Percentiles rank a stretch among this genome's conserved stretches.
Evolutionary conservation across 1,140 invertebrate species (phyloP).

Genomic region (Pseudoatta argentina): DNA sequence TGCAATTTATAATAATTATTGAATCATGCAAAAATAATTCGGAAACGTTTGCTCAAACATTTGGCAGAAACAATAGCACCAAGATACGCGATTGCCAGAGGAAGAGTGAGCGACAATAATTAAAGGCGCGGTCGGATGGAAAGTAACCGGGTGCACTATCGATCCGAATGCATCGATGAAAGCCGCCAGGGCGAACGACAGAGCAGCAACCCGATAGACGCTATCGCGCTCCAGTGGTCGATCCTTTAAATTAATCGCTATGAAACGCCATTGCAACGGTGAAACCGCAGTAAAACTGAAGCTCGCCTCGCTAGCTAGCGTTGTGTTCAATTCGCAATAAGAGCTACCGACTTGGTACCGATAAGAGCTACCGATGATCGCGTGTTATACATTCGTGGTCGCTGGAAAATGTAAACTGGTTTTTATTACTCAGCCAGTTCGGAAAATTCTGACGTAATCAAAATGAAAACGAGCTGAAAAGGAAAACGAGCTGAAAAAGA

Average conservation of each 20-base stretch:
- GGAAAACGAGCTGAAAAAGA: constrained; percentile 13
- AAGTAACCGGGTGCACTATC: constrained; percentile 53
- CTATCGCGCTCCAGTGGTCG: constrained; percentile 41
- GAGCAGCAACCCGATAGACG: constrained; percentile 35
- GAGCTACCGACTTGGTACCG: constrained; percentile 12
- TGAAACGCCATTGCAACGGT: constrained; percentile 37
- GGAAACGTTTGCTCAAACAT: constrained; percentile 21
- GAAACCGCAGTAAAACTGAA: constrained; percentile 61
- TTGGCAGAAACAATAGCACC: constrained; percentile 1
- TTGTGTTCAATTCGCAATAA: constrained; percentile 57
- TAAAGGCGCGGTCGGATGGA: constrained; percentile 61
- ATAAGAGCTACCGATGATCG: constrained; percentile 46
- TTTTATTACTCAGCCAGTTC: constrained; percentile 23
- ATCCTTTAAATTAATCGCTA: constrained; percentile 61
- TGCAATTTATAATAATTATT: constrained; percentile 4
- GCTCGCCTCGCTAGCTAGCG: constrained; percentile 16
- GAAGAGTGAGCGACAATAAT: constrained; percentile 54
- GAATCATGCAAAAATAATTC: background rate
- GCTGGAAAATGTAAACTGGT: constrained; percentile 44
- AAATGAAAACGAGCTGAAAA: constrained; percentile 1
- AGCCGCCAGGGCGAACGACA: constrained; percentile 43
- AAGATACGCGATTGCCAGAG: constrained; percentile 30
- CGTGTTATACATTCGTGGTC: constrained; percentile 35
- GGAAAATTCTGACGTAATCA: constrained; percentile 9
- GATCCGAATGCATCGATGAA: constrained; percentile 62